Base-by-base conservation (phyloP, 2,113 vertebrate genomes). In the Chlamydotis undulata region DNA sequence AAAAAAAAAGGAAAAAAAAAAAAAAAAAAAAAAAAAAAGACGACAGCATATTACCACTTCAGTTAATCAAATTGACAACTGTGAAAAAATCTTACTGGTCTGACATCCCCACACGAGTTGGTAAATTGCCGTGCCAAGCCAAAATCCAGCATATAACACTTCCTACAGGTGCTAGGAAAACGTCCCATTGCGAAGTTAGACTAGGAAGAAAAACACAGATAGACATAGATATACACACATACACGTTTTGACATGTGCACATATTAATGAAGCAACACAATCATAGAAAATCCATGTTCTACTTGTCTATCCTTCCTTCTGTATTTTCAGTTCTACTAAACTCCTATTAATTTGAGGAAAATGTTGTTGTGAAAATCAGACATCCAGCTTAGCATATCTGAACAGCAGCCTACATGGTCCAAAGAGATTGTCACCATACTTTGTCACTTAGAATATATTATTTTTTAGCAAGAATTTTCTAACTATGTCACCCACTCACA, bases 151-250 rank as follows among this genome's bases (percentile, higher is more conserved):
- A 99, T 99, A 94, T 98, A 99, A 98, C 99, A 99, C 91, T 99
- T 99, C 77, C 99, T 99, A 95, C 99, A 99, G 25, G 99, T 99
- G 95, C 98, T 99, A 79, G 99, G 99, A 96, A 99, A 99, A 61
- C 99, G 99, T 81, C 99, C 99, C 99, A 99, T 99, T 63, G 99
- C 99, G 22, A 99, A 99, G 96, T 99, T 99, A 28, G 99, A 99
- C 99, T 99, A 95, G 92, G 91, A 97, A 96, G 94, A 93, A 79
- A 96, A 97, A 96, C 12, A 97, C 76, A 95, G 41, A 84, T 2
- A 88, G 3, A 85, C 45, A 88, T 3, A 76, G 4, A 59, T 3
- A 94, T 9, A 94, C 6, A 77, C 8, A 73, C 15, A 93, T 7
- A 92, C 3, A 31, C 0, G 0, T 50, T 61, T 78, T 57, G 74